phyloP scores from a whole-genome alignment of 1,140 invertebrate species.

The Zaprionus tsacasi region DNA sequence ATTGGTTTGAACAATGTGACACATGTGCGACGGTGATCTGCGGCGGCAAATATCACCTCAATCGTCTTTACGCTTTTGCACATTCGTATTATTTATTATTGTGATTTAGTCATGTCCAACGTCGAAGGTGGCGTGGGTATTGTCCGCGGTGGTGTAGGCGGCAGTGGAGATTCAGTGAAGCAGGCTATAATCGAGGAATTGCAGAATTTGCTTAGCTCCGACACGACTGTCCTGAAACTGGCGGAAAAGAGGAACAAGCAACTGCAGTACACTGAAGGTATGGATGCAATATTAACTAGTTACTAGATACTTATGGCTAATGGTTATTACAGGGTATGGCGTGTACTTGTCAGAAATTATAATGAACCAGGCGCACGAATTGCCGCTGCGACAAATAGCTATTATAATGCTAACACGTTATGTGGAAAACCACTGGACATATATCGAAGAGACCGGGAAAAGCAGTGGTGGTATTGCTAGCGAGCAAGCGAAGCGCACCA shows the following conservation, averaged over 20 bases:
- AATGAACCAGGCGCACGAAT: conserved; percentile 87
- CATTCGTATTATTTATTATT: conserved; percentile 15
- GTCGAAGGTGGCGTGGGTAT: conserved; percentile 22
- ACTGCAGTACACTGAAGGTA: conserved; percentile 83
- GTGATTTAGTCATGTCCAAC: conserved; percentile 31
- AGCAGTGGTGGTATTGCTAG: conserved; percentile 81
- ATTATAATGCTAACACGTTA: conserved; percentile 91
- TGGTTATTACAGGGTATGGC: conserved; percentile 87
- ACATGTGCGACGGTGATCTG: conserved; percentile 4
- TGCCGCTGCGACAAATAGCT: conserved; percentile 89
- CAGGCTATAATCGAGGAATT: conserved; percentile 81
- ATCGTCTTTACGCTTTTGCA: not conserved
- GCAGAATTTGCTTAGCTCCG: conserved; percentile 77
- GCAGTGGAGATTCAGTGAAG: conserved; percentile 76
- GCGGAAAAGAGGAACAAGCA: conserved; percentile 79
- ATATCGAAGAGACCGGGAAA: conserved; percentile 84
- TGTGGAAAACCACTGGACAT: conserved; percentile 90
- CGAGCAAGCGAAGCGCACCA: conserved; percentile 87
- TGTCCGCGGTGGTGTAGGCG: conserved; percentile 26
- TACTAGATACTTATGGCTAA: not conserved
- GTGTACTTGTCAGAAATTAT: conserved; percentile 90
- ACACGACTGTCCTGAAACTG: conserved; percentile 63
- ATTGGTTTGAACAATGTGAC: not conserved
- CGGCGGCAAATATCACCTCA: conserved; percentile 18
- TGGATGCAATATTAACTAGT: conserved; percentile 1